Conservation (phyloP, 2,113 vertebrate species). For the Morone saxatilis region DNA sequence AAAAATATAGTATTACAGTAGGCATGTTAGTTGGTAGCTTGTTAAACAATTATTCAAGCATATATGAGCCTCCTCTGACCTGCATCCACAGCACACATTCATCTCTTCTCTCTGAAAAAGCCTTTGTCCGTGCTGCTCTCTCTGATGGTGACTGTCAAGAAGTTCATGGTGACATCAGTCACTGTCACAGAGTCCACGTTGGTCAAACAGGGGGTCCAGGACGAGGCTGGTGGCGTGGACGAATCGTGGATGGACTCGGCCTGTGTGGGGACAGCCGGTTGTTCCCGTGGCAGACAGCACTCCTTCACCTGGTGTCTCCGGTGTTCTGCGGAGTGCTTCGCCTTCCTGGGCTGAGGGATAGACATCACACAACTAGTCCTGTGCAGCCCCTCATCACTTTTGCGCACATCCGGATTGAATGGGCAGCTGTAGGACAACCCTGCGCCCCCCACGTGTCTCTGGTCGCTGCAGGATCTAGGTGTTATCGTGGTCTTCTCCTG, state of each 20-base stretch:
- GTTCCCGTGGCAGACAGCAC: neutral
- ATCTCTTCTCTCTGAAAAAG: slow-evolving; percentile 95
- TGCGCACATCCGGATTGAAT: slow-evolving; percentile 32
- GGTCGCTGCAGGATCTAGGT: slow-evolving; percentile 73
- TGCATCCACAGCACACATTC: slow-evolving; percentile 61
- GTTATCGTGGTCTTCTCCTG: slow-evolving; percentile 82
- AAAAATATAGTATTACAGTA: slow-evolving; percentile 70
- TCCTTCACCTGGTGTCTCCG: slow-evolving; percentile 1
- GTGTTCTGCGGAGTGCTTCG: slow-evolving; percentile 67
- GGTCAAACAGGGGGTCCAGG: slow-evolving; percentile 90
- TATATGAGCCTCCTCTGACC: neutral
- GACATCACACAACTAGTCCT: slow-evolving; percentile 82
- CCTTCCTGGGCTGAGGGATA: slow-evolving; percentile 73
- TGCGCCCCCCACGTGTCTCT: slow-evolving; percentile 40
- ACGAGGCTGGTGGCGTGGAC: slow-evolving; percentile 84
- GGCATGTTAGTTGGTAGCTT: slow-evolving; percentile 48
- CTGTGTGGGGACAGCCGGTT: slow-evolving; percentile 74
- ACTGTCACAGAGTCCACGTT: slow-evolving; percentile 96
- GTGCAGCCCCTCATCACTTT: slow-evolving; percentile 34
- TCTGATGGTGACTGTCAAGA: slow-evolving; percentile 97
- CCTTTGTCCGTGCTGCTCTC: slow-evolving; percentile 98
- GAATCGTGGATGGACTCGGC: slow-evolving; percentile 83
- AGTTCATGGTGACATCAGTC: slow-evolving; percentile 97
- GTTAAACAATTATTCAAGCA: slow-evolving; percentile 27
- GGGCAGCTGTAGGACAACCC: slow-evolving; percentile 55